These are phyloP conservation scores for Lasioglossum marginatum DNA, from an alignment of 2,888 invertebrate species.

Conservation along the genomic window DNA sequence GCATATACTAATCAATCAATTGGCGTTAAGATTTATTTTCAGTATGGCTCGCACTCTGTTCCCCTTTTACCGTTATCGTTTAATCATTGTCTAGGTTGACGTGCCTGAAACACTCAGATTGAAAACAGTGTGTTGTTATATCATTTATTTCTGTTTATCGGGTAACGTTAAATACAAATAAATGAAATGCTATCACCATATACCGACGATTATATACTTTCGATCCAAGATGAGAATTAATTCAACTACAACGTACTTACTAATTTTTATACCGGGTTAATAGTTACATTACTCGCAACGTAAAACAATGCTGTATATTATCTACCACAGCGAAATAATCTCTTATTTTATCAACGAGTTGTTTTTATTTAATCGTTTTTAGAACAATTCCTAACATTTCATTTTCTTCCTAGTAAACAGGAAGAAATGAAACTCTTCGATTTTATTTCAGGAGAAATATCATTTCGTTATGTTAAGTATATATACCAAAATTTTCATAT, in stretches of 20 bases:
- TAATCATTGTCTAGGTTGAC: background rate
- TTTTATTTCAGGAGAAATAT: background rate
- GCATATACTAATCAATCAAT: background rate
- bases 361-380: background rate
- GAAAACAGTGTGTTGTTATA: background rate
- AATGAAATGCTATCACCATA: background rate
- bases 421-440: background rate
- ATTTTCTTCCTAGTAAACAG: background rate
- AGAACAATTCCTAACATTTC: constrained; percentile 8
- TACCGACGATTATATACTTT: constrained; percentile 4
- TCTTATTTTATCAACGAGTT: too few species aligned
- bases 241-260: background rate
- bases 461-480: background rate
- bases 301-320: too few species aligned
- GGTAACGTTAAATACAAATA: background rate
- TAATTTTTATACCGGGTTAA: background rate
- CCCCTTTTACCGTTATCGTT: background rate
- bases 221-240: background rate
- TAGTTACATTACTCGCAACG: background rate
- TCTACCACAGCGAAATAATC: too few species aligned
- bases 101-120: background rate
- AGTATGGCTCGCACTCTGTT: background rate
- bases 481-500: background rate
- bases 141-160: background rate
- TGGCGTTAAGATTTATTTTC: background rate